A percentile compares a stretch with the other conserved stretches of the same genome.
Conservation (phyloP, 2,888 invertebrate genomes). For the Tricholauxania praeusta region DNA sequence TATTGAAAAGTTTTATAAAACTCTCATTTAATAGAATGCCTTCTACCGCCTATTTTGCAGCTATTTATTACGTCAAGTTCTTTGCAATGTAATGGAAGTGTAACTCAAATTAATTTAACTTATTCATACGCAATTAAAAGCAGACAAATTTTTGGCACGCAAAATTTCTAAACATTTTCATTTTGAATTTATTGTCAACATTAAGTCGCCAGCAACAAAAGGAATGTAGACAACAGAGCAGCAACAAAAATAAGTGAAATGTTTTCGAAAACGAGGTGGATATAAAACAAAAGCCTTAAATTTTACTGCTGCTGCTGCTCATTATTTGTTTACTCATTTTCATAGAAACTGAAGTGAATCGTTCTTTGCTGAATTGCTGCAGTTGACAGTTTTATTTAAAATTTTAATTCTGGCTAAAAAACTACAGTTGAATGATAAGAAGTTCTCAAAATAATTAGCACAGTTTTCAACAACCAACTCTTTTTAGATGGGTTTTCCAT, state of each 20-base stretch:
- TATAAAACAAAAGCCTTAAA: background rate
- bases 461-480: too few species aligned
- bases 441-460: too few species aligned
- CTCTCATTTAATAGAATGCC: too few species aligned
- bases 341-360: background rate
- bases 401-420: background rate
- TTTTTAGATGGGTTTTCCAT: too few species aligned
- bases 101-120: too few species aligned
- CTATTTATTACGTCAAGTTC: too few species aligned
- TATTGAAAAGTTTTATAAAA: too few species aligned
- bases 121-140: constrained; percentile 8
- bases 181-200: constrained; percentile 14
- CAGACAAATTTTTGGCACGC: background rate
- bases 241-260: background rate
- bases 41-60: too few species aligned
- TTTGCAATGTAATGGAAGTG: too few species aligned
- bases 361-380: background rate
- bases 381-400: constrained; percentile 18
- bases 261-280: too few species aligned
- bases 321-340: constrained; percentile 3
- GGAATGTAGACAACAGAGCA: background rate
- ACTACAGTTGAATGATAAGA: too few species aligned
- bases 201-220: background rate
- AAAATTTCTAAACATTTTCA: background rate
- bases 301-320: background rate